phyloP scores from a whole-genome alignment of 2,113 vertebrate species.

The Entelurus aequoreus region DNA sequence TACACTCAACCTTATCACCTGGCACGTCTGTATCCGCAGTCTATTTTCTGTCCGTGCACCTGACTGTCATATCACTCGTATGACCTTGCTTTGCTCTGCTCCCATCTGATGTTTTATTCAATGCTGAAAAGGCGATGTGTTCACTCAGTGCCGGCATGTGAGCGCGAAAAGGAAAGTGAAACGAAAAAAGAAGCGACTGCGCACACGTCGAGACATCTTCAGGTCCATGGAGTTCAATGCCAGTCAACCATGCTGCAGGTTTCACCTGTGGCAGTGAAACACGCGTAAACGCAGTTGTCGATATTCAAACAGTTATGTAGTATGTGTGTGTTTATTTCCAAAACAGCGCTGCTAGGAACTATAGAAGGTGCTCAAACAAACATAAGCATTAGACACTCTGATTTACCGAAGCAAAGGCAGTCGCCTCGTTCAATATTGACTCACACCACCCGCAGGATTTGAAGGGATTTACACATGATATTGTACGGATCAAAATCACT shows the following conservation, averaged over 20 bases:
- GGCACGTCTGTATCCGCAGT: slow-evolving; percentile 20
- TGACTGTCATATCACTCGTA: background rate
- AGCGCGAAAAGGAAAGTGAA: slow-evolving; percentile 9
- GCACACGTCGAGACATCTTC: slow-evolving; percentile 9
- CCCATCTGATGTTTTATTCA: slow-evolving; percentile 16
- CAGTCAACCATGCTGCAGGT: slow-evolving; percentile 16
- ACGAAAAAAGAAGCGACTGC: background rate
- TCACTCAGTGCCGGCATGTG: background rate
- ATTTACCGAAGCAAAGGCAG: slow-evolving; percentile 5
- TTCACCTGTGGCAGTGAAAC: slow-evolving; percentile 13
- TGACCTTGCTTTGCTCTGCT: background rate
- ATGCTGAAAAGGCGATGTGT: background rate
- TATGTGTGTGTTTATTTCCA: background rate
- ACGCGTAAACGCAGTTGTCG: no score
- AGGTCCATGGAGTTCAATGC: slow-evolving; percentile 3
- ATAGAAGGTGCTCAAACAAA: background rate
- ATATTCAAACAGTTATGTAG: no score
- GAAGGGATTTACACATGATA: slow-evolving; percentile 12
- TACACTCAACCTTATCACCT: slow-evolving; percentile 20
- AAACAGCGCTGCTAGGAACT: no score
- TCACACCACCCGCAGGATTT: slow-evolving; percentile 4
- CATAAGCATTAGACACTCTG: slow-evolving; percentile 25
- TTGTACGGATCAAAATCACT: slow-evolving; percentile 17
- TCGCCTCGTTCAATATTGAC: slow-evolving; percentile 17
- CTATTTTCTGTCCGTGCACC: slow-evolving; percentile 20